These are phyloP conservation scores for Scaeva pyrastri DNA, from an alignment of 2,888 invertebrate genomes.

Conservation along the genomic window DNA sequence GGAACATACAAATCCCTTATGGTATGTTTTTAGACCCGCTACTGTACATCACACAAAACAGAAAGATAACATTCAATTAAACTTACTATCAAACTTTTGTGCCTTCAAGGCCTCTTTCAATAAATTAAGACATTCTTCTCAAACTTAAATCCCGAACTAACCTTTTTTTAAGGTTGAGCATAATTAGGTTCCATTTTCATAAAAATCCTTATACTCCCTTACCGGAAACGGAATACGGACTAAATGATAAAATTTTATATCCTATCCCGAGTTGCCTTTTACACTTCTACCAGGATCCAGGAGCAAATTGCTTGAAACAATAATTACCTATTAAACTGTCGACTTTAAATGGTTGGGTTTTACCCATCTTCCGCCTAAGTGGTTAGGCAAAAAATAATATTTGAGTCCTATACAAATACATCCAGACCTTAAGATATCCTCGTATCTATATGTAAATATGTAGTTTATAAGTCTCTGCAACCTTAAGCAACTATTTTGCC, in stretches of 20 bases:
- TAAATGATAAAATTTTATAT: neutral
- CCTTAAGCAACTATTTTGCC: slow-evolving; percentile 9
- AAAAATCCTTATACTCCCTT: neutral
- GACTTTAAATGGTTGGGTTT: too few species aligned
- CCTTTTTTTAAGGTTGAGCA: too few species aligned
- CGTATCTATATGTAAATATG: too few species aligned
- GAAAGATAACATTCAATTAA: slow-evolving; percentile 20
- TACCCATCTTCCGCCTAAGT: neutral
- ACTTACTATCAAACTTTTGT: slow-evolving; percentile 51
- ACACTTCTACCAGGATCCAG: too few species aligned
- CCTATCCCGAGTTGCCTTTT: neutral
- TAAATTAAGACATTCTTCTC: neutral
- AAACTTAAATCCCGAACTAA: neutral
- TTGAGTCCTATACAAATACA: too few species aligned
- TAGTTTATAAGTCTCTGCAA: too few species aligned
- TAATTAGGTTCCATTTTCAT: too few species aligned
- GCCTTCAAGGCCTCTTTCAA: slow-evolving; percentile 29
- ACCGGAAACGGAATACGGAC: neutral
- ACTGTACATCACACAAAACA: neutral
- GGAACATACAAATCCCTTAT: too few species aligned
- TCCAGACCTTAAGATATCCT: too few species aligned
- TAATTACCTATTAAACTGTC: slow-evolving; percentile 42
- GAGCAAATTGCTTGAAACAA: slow-evolving; percentile 55
- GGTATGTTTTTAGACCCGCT: too few species aligned
- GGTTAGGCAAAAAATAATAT: neutral